Evolutionary conservation across 2,888 invertebrate species (phyloP), one percentile per base, ranked within the genome.

Genomic region (Pantelozetes paolii): DNA sequence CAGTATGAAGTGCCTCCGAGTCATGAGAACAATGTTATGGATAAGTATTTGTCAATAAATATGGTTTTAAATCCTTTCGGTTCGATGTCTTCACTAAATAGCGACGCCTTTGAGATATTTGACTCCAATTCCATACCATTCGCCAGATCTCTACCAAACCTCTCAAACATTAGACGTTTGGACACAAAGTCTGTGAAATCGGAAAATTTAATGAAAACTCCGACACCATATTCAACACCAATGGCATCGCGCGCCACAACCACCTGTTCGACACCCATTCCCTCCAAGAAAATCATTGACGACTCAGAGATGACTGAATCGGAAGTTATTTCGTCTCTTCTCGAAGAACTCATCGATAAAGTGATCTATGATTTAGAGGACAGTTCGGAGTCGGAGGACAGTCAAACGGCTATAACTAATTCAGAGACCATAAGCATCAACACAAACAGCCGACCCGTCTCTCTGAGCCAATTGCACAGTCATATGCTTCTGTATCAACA

Each of bases 401-500:
- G 64, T 64, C 48, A 26, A n/a, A 42, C 67, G 20, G 40, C 67
- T 40, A 23, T 67, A 23, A 67, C 67, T 9, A 67, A 67, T 67
- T 67, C 67, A 8, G 67, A 67, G 40, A 67, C 67, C 32, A 62
- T 45, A 13, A 71, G 57, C 26, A 64, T 69, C 2, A 20, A 23
- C 28, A 32, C 72, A 13, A 69, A 69, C 45, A 72, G 72, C 28
- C 54, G 54, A 40, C 45, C 59, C 42, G 72, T 59, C 15, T 32
- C 59, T 40, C 20, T 75, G 18, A 72, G 90, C 81, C 89, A 89
- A 32, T 87, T 91, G 75, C 92, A 93, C 81, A 89, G 90, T 28
- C 92, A 93, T 80, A 86, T 94, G 83, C 85, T 93, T 57, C 84
- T 94, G 2, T 93, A 93, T 80, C 87, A 88, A 78, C 89, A 89